Evolutionary conservation across 1,140 invertebrate species (phyloP).

Genomic region (Gonatopus flavifemur): DNA sequence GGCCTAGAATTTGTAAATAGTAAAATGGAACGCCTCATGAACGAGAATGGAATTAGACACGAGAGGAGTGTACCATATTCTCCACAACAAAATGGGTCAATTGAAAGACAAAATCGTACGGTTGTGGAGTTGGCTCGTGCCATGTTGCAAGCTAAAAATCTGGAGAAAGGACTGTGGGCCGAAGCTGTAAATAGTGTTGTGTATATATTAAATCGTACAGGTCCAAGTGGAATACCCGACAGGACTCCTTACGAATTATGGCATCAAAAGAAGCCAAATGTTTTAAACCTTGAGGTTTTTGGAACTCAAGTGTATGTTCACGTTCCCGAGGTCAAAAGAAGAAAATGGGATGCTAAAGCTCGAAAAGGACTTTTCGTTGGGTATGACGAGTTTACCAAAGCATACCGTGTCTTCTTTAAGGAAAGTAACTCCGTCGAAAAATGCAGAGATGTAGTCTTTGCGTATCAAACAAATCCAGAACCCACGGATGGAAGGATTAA

Average conservation of each 20-base stretch:
- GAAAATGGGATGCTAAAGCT: conserved; percentile 9
- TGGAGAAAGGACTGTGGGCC: background rate
- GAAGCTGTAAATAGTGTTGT: too few species aligned
- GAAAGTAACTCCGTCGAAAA: background rate
- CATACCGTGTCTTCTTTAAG: background rate
- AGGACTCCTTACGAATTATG: background rate
- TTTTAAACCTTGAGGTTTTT: background rate
- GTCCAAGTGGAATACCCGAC: background rate
- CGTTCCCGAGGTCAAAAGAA: background rate
- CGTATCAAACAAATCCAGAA: too few species aligned
- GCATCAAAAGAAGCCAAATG: background rate
- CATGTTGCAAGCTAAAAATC: background rate
- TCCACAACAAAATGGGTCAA: background rate
- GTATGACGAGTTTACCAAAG: background rate
- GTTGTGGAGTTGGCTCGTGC: background rate
- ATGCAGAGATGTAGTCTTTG: background rate
- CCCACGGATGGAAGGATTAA: too few species aligned
- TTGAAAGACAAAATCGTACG: background rate
- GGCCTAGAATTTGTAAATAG: background rate
- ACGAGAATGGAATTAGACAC: background rate
- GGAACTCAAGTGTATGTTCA: background rate
- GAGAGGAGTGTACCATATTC: background rate
- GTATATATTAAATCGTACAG: background rate
- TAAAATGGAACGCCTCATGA: background rate
- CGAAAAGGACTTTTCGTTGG: background rate